Evolutionary conservation across 2,113 vertebrate genomes (phyloP), one percentile per base, ranked within the genome.

Genomic region (Eidolon helvum): DNA sequence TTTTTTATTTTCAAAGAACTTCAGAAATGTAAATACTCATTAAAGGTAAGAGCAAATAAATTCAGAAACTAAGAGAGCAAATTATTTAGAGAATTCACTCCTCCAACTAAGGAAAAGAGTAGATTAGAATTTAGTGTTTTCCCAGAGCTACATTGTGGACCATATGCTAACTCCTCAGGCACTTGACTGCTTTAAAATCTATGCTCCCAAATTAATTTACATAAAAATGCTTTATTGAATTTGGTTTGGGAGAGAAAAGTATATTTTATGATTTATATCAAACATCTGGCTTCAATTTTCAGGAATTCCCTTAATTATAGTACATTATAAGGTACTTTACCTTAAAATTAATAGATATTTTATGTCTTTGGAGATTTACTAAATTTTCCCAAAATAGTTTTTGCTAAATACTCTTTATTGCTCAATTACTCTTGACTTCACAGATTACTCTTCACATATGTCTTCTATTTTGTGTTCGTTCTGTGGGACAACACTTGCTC

Each of bases 161-260:
- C 97, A 97, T 97, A 96, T 94, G 97, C 83, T 90, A 93, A 92
- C 94, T 90, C 93, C 96, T 96, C 77, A 82, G 92, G 69, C 93
- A 97, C 40, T 96, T 96, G 35, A 96, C 75, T 92, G 85, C 53
- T 90, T 63, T 85, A 96, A 96, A 95, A 92, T 94, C 71, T 86
- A 95, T 74, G 92, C 63, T 94, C 71, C 35, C 45, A 96, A 96
- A 96, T 92, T 95, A 97, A 95, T 90, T 97, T 80, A 82, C 75
- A 95, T 66, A 18, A 94, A 93, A 97, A 96, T 96, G 85, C 35
- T 95, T 94, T 97, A 95, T 72, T 90, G 91, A 92, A 88, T 96
- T 94, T 97, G 19, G 30, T 96, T 97, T 90, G 38, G 53, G 89
- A 71, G 57, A 68, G 28, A 74, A 87, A 87, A 90, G 53, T 75